Percentiles rank a stretch among this genome's conserved stretches.
Conservation (phyloP, 2,113 vertebrate species). For the Phasianus colchicus region DNA sequence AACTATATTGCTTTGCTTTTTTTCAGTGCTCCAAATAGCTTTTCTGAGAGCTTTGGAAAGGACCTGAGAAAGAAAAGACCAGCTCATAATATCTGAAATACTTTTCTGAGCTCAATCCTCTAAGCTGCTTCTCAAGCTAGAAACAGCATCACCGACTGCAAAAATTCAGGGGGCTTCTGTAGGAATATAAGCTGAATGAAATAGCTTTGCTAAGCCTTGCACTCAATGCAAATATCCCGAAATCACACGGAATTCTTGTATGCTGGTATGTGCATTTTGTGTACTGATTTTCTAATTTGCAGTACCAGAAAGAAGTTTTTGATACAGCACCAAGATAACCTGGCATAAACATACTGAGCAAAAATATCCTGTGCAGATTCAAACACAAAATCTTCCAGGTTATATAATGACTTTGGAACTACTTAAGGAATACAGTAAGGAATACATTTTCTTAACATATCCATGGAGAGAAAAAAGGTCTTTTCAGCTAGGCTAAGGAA, state of each 20-base stretch:
- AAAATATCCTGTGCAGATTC: not conserved
- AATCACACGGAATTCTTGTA: not conserved
- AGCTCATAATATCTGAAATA: conserved; percentile 26
- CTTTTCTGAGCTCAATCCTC: not conserved
- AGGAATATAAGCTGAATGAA: not conserved
- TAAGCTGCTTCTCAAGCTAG: conserved; percentile 4
- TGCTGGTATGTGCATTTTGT: not conserved
- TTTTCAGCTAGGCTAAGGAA: not conserved
- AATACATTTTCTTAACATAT: not conserved
- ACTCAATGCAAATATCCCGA: not conserved
- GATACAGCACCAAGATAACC: not conserved
- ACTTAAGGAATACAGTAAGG: not conserved
- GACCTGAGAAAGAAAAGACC: not conserved
- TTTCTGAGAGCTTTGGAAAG: conserved; percentile 23
- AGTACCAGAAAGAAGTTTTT: not conserved
- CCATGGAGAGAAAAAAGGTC: not conserved
- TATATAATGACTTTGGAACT: not conserved
- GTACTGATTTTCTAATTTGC: not conserved
- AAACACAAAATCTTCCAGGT: not conserved
- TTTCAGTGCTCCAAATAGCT: not conserved
- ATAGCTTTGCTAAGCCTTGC: not conserved
- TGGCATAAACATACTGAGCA: not conserved
- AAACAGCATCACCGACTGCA: not conserved
- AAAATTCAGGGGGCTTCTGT: not conserved
- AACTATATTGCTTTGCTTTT: not conserved